Percentiles rank a stretch among this genome's conserved stretches.
phyloP scores from a whole-genome alignment of 2,113 vertebrate species.

The Tachuris rubrigastra region DNA sequence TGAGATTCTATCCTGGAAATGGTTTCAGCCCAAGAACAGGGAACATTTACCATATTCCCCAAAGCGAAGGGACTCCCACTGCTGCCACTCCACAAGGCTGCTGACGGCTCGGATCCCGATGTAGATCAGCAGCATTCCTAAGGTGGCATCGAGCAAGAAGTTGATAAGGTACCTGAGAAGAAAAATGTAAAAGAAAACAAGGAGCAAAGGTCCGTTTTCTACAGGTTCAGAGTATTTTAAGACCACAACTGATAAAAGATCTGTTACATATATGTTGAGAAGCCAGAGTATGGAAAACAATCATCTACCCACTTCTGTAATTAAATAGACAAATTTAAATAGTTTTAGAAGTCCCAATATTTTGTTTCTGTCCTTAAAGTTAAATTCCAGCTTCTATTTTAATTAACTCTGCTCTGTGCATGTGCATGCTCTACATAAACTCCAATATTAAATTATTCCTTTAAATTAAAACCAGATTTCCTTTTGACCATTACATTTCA shows the following conservation, averaged over 20 bases:
- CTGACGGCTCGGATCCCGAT: constrained; percentile 87
- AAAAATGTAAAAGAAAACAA: neutral
- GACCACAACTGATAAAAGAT: neutral
- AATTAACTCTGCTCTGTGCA: neutral
- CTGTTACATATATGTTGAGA: neutral
- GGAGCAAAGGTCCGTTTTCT: neutral
- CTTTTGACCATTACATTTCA: neutral
- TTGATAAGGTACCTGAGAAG: constrained; percentile 95
- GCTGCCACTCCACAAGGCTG: constrained; percentile 92
- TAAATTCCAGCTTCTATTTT: neutral
- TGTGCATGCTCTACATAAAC: neutral
- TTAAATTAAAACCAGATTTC: neutral
- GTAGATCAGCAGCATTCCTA: constrained; percentile 98
- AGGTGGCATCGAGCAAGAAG: constrained; percentile 92
- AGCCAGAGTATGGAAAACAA: neutral
- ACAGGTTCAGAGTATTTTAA: neutral
- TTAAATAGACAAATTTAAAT: neutral
- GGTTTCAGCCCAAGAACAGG: neutral
- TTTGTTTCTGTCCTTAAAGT: neutral
- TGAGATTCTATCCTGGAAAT: neutral
- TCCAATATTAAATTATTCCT: neutral
- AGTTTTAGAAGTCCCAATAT: neutral
- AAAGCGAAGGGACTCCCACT: constrained; percentile 96
- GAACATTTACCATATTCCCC: constrained; percentile 92
- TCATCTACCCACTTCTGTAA: neutral